These are phyloP conservation scores for Chelonoidis abingdonii DNA, from an alignment of 2,113 vertebrate genomes.

Conservation along the genomic window DNA sequence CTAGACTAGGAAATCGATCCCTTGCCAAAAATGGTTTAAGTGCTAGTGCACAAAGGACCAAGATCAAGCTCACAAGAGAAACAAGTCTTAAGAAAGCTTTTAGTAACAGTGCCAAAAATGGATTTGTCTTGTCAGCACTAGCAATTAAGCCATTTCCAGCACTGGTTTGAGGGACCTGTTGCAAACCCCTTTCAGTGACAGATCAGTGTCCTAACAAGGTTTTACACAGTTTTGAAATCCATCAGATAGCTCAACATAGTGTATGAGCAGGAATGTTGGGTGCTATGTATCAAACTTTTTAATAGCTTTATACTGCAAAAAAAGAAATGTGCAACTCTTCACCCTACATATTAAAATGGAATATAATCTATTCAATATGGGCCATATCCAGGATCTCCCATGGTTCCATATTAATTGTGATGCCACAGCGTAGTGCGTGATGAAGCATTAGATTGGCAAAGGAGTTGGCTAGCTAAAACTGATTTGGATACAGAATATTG, in stretches of 20 bases:
- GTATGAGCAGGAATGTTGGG: not conserved
- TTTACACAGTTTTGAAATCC: not conserved
- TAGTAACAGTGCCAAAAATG: not conserved
- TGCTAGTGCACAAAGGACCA: not conserved
- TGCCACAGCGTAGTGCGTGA: not conserved
- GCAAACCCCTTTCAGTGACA: not conserved
- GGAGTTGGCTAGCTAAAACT: not conserved
- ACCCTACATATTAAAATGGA: not conserved
- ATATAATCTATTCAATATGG: not conserved
- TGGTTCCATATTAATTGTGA: accelerated
- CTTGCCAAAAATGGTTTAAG: not conserved
- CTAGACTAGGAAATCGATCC: not conserved
- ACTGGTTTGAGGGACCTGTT: not conserved
- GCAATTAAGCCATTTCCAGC: not conserved
- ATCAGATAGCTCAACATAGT: not conserved
- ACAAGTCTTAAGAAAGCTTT: conserved; percentile 1
- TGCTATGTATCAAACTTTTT: not conserved
- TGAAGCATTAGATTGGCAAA: not conserved
- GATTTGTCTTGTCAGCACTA: not conserved
- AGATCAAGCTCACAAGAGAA: not conserved
- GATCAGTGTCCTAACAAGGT: not conserved
- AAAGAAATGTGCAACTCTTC: not conserved
- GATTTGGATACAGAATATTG: not conserved
- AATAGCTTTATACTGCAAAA: not conserved
- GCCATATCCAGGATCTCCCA: not conserved